Evolutionary conservation across 2,113 vertebrate species (phyloP).

Genomic region (Nesogale talazaci): DNA sequence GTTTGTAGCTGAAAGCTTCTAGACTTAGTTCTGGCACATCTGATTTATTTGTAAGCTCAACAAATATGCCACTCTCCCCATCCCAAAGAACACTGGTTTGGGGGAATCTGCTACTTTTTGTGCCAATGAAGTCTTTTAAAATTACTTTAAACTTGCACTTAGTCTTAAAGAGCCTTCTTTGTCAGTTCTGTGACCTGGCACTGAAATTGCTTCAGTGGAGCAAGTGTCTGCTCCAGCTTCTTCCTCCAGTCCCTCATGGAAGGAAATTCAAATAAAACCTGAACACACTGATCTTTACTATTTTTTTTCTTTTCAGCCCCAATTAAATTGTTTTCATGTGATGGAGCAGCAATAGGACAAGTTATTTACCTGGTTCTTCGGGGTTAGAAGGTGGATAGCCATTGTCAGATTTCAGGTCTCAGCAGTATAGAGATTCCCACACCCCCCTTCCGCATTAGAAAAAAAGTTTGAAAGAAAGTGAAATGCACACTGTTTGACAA

Average conservation of each 20-base stretch:
- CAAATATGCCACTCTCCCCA: background rate
- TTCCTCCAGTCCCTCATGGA: background rate
- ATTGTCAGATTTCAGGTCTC: slow-evolving; percentile 48
- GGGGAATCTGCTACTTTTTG: background rate
- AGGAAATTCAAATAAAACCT: slow-evolving; percentile 21
- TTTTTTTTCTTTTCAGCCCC: background rate
- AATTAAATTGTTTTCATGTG: slow-evolving; percentile 43
- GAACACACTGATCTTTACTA: background rate
- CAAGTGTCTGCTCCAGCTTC: background rate
- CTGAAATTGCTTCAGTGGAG: slow-evolving; percentile 19
- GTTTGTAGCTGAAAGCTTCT: slow-evolving; percentile 46
- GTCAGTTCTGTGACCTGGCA: slow-evolving; percentile 1
- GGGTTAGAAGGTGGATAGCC: background rate
- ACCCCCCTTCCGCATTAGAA: slow-evolving; percentile 63
- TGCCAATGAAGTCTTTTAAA: slow-evolving; percentile 5
- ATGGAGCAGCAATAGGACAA: background rate
- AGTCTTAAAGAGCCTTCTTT: background rate
- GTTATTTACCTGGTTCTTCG: slow-evolving; percentile 42
- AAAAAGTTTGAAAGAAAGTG: slow-evolving; percentile 66
- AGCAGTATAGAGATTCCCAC: slow-evolving; percentile 4
- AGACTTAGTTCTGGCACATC: background rate
- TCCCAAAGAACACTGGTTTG: background rate
- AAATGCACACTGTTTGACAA: slow-evolving; percentile 64
- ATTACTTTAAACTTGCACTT: slow-evolving; percentile 4
- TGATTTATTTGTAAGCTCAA: slow-evolving; percentile 37